A percentile compares a stretch with the other conserved stretches of the same genome.
phyloP scores from a whole-genome alignment of 2,797 vertebrate species.

The Telmatherina bonti region DNA sequence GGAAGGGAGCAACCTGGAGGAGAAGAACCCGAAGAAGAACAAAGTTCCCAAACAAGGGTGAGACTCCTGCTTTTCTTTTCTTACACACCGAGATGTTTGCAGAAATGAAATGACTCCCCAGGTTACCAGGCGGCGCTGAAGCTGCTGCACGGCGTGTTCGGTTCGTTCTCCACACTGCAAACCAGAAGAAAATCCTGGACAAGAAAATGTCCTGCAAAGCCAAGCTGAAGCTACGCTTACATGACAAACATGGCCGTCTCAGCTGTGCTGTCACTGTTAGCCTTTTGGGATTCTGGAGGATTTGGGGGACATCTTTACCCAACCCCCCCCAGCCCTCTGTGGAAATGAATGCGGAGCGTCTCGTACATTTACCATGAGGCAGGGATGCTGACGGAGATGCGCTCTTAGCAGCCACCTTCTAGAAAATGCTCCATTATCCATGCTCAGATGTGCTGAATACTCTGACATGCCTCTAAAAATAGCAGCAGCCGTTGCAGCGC shows the following conservation, averaged over 20 bases:
- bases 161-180: too few relatives aligned
- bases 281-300: conserved; percentile 28
- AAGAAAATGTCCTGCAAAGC: too few relatives aligned
- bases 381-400: conserved; percentile 72
- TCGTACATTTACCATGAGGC: conserved; percentile 57
- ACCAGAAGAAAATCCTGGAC: too few relatives aligned
- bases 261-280: too few relatives aligned
- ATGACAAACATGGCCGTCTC: too few relatives aligned
- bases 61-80: too few relatives aligned
- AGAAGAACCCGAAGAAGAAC: conserved; percentile 90
- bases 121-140: too few relatives aligned
- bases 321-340: conserved; percentile 31
- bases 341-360: conserved; percentile 35
- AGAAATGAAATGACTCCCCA: too few relatives aligned
- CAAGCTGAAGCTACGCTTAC: too few relatives aligned
- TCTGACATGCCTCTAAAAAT: conserved; percentile 66
- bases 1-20: conserved; percentile 83
- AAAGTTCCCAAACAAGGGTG: conserved; percentile 89
- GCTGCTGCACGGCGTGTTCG: too few relatives aligned
- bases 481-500: conserved; percentile 56
- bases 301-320: conserved; percentile 20
- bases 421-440: conserved; percentile 64
- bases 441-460: conserved; percentile 57
- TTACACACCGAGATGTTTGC: too few relatives aligned
- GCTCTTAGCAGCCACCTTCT: conserved; percentile 45